Conservation (phyloP, 2,113 vertebrate species). For the Peucedramus taeniatus region DNA sequence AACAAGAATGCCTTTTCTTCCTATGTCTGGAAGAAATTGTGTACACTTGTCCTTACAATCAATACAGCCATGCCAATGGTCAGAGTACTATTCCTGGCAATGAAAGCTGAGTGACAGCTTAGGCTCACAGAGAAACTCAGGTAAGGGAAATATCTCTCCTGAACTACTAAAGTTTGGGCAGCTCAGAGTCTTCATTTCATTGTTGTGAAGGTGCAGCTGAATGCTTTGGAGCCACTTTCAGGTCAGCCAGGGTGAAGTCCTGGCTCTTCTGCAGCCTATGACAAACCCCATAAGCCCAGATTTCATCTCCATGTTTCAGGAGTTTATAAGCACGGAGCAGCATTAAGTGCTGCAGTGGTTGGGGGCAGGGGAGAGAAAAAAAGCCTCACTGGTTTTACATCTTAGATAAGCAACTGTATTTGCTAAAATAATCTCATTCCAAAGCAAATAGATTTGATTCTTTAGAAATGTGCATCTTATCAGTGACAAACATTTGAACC, state of each 20-base stretch:
- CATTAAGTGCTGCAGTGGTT: neutral
- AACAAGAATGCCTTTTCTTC: neutral
- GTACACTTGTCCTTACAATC: neutral
- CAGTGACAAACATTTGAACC: slow-evolving; percentile 11
- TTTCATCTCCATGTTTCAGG: neutral
- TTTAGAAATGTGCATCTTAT: slow-evolving; percentile 22
- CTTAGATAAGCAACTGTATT: slow-evolving; percentile 26
- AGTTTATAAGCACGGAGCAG: neutral
- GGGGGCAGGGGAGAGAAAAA: neutral
- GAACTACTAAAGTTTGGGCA: neutral
- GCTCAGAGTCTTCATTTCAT: fast-evolving
- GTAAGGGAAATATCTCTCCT: neutral
- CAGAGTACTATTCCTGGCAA: neutral
- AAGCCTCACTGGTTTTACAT: neutral
- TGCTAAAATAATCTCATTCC: slow-evolving; percentile 28
- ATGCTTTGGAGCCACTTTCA: neutral
- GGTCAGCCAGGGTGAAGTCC: slow-evolving; percentile 20
- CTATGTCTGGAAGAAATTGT: neutral
- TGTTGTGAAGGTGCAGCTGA: neutral
- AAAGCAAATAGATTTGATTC: slow-evolving; percentile 16
- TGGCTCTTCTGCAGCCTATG: neutral
- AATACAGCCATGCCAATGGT: neutral
- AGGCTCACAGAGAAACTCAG: neutral
- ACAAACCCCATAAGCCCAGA: slow-evolving; percentile 24
- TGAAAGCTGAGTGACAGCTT: neutral